Conservation (phyloP, 2,888 invertebrate genomes). For the Perizoma flavofasciatum region DNA sequence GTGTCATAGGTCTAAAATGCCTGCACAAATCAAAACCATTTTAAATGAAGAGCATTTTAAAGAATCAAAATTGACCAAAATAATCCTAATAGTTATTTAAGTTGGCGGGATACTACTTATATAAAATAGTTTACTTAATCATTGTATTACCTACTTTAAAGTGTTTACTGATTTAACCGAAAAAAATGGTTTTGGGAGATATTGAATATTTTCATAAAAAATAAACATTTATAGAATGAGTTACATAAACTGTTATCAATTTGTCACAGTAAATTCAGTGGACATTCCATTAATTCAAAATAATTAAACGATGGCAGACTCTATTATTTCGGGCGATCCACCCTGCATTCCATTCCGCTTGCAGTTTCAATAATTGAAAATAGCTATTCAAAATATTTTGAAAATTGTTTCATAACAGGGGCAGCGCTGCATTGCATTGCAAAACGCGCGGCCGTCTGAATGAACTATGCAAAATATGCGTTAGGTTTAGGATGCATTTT, state of each 20-base stretch:
- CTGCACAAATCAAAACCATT: no score
- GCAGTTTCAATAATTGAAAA: conserved; percentile 83
- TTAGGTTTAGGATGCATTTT: conserved; percentile 48
- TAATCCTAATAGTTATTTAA: no score
- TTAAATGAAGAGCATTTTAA: no score
- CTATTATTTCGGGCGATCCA: conserved; percentile 59
- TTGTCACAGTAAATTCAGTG: conserved; percentile 16
- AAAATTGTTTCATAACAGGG: conserved; percentile 81
- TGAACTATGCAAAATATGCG: conserved; percentile 70
- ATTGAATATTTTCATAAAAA: no score
- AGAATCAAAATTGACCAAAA: no score
- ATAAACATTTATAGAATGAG: no score
- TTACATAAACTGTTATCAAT: conserved; percentile 24
- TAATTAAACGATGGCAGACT: conserved; percentile 53
- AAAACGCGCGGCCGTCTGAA: conserved; percentile 60
- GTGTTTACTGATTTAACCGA: no score
- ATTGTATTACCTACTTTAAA: no score
- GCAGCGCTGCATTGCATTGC: conserved; percentile 63
- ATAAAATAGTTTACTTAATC: no score
- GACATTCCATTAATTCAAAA: conserved; percentile 39
- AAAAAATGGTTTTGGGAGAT: no score
- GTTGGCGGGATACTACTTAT: no score
- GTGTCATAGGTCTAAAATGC: no score
- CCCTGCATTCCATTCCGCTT: conserved; percentile 70
- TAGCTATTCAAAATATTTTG: conserved; percentile 84